Percentiles rank a stretch among this genome's conserved stretches.
phyloP scores from a whole-genome alignment of 2,888 invertebrate species.

The Biston stratarius region DNA sequence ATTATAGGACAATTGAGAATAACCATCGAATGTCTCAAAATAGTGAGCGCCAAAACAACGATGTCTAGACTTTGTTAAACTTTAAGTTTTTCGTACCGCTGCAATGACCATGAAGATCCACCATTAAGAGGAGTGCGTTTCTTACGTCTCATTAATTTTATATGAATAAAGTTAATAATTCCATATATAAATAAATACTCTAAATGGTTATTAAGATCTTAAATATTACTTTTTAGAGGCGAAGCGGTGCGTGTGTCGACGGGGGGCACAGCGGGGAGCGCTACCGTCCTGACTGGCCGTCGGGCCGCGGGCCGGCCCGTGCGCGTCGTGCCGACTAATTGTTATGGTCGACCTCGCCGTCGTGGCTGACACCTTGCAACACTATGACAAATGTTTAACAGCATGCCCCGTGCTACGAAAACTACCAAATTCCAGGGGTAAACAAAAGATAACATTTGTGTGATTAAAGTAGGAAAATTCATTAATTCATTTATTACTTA shows the following conservation, averaged over 20 bases:
- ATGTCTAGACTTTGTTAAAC: no score
- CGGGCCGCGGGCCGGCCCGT: conserved; percentile 41
- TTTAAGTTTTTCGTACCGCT: no score
- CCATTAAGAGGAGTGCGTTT: no score
- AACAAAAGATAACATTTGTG: conserved; percentile 1
- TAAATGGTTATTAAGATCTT: conserved; percentile 84
- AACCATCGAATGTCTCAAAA: no score
- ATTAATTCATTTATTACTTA: neutral
- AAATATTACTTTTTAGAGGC: conserved; percentile 69
- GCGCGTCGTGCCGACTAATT: conserved; percentile 62
- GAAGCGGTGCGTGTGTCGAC: conserved; percentile 66
- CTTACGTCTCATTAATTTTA: no score
- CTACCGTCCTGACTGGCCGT: conserved; percentile 68
- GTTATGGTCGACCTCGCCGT: conserved; percentile 62
- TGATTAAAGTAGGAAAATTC: neutral
- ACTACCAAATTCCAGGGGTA: conserved; percentile 32
- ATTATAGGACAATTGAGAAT: no score
- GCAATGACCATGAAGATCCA: no score
- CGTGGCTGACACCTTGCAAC: conserved; percentile 54
- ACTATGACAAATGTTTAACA: conserved; percentile 54
- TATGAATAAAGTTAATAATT: no score
- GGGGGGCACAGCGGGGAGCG: conserved; percentile 78
- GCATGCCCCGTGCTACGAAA: conserved; percentile 32
- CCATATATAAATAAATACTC: conserved; percentile 60
- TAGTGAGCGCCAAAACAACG: no score